A percentile compares a stretch with the other conserved stretches of the same genome.
Evolutionary conservation across 2,888 invertebrate genomes (phyloP).

Genomic region (Rhabditoides inermis): DNA sequence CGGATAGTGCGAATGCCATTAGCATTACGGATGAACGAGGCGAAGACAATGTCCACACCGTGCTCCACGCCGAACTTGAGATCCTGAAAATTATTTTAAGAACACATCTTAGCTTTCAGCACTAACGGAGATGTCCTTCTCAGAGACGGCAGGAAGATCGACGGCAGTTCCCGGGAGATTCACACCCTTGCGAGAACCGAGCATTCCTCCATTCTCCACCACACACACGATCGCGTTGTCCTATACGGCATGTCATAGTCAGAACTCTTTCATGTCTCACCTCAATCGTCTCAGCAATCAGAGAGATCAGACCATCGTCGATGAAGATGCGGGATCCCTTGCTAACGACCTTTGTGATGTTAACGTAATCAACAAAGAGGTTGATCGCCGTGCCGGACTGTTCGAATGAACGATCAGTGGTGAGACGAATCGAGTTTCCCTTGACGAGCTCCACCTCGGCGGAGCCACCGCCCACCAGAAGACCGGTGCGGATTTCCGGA

Average conservation of each 20-base stretch:
- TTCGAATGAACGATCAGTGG: conserved; percentile 69
- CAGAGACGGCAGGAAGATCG: conserved; percentile 90
- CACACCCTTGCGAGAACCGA: conserved; percentile 71
- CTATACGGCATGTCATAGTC: conserved; percentile 9
- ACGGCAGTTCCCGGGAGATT: conserved; percentile 90
- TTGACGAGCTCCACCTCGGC: conserved; percentile 78
- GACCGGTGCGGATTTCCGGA: conserved; percentile 92
- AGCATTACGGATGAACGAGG: conserved; percentile 89
- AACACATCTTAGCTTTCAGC: neutral
- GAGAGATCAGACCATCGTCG: conserved; percentile 89
- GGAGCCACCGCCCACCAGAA: conserved; percentile 76
- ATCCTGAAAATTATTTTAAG: conserved; percentile 30
- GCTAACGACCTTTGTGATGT: conserved; percentile 61
- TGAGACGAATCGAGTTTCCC: conserved; percentile 72
- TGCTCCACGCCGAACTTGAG: conserved; percentile 50
- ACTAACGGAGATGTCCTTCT: conserved; percentile 71
- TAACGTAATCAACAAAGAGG: conserved; percentile 83
- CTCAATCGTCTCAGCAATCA: conserved; percentile 70
- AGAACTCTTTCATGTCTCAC: neutral
- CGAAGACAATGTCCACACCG: conserved; percentile 82
- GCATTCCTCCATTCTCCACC: conserved; percentile 86
- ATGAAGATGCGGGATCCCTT: conserved; percentile 67
- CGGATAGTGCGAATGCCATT: conserved; percentile 78
- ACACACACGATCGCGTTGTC: conserved; percentile 63
- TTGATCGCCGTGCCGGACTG: conserved; percentile 70